These are phyloP conservation scores for Diorhabda carinulata DNA, from an alignment of 1,140 invertebrate species.

Conservation along the genomic window DNA sequence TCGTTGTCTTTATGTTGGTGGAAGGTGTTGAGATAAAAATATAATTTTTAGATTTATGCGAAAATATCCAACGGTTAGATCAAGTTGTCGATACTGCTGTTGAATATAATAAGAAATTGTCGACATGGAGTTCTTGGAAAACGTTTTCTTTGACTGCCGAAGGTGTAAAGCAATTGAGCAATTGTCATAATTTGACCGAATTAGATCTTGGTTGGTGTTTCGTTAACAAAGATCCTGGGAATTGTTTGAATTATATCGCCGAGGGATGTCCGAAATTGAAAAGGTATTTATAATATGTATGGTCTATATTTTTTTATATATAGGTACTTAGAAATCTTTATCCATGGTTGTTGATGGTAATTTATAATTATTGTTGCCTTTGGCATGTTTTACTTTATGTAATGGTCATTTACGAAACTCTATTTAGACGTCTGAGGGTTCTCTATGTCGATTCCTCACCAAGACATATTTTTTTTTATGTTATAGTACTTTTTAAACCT, in stretches of 20 bases:
- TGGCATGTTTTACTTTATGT: too few relatives aligned
- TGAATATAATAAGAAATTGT: constrained; percentile 60
- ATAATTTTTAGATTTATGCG: constrained; percentile 53
- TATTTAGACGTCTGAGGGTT: too few relatives aligned
- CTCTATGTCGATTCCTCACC: too few relatives aligned
- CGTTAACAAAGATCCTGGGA: constrained; percentile 45
- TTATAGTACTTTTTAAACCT: too few relatives aligned
- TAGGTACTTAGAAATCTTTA: too few relatives aligned
- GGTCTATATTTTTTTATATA: neutral
- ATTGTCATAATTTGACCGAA: constrained; percentile 71
- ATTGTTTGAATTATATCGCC: constrained; percentile 51
- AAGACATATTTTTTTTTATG: too few relatives aligned
- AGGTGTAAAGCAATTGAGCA: constrained; percentile 64
- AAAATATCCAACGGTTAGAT: constrained; percentile 60
- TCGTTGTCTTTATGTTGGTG: too few relatives aligned
- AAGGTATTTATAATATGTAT: constrained; percentile 40
- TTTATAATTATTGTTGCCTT: too few relatives aligned
- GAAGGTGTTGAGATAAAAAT: too few relatives aligned
- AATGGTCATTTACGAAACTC: too few relatives aligned
- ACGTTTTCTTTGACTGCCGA: constrained; percentile 66
- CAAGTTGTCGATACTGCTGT: constrained; percentile 63
- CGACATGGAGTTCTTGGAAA: constrained; percentile 84
- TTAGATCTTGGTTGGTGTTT: constrained; percentile 84
- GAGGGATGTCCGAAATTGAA: constrained; percentile 52
- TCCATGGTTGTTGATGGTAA: too few relatives aligned